These are phyloP conservation scores for Penaeus indicus DNA, from an alignment of 1,140 invertebrate genomes.

Conservation along the genomic window DNA sequence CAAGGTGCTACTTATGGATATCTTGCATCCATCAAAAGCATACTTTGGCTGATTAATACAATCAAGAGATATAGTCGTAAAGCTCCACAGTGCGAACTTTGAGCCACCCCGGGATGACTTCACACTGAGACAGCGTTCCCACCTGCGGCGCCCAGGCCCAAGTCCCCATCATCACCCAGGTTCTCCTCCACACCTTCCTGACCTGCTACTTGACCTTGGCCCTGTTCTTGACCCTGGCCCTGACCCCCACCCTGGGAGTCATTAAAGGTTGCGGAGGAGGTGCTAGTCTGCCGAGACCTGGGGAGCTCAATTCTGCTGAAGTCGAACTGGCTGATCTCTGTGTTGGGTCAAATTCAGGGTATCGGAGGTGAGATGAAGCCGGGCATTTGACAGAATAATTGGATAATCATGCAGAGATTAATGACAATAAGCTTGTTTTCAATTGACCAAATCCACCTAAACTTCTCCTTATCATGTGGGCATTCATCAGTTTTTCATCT, in stretches of 20 bases:
- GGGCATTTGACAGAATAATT: too few relatives aligned
- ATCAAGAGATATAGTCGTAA: too few relatives aligned
- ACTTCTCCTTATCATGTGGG: too few relatives aligned
- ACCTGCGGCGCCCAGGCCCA: slow-evolving; percentile 52
- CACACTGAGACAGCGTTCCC: slow-evolving; percentile 27
- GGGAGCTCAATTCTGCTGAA: slow-evolving; percentile 44
- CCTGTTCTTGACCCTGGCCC: neutral
- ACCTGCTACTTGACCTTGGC: slow-evolving; percentile 19
- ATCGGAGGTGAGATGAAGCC: neutral
- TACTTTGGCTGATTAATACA: too few relatives aligned
- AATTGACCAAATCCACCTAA: too few relatives aligned
- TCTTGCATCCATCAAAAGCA: too few relatives aligned
- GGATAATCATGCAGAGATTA: too few relatives aligned
- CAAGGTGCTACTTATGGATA: too few relatives aligned
- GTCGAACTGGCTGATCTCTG: slow-evolving; percentile 50
- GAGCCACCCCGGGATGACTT: too few relatives aligned
- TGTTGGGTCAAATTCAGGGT: neutral
- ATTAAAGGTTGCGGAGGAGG: slow-evolving; percentile 28
- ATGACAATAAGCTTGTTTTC: too few relatives aligned
- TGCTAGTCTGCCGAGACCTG: neutral
- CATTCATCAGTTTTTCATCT: too few relatives aligned
- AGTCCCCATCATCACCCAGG: slow-evolving; percentile 48
- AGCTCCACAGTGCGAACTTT: too few relatives aligned
- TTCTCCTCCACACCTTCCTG: slow-evolving; percentile 47
- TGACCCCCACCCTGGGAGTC: neutral